Evolutionary conservation across 1,140 invertebrate genomes (phyloP), one percentile per base, ranked within the genome.

Genomic region (Cyphomyrmex costatus): DNA sequence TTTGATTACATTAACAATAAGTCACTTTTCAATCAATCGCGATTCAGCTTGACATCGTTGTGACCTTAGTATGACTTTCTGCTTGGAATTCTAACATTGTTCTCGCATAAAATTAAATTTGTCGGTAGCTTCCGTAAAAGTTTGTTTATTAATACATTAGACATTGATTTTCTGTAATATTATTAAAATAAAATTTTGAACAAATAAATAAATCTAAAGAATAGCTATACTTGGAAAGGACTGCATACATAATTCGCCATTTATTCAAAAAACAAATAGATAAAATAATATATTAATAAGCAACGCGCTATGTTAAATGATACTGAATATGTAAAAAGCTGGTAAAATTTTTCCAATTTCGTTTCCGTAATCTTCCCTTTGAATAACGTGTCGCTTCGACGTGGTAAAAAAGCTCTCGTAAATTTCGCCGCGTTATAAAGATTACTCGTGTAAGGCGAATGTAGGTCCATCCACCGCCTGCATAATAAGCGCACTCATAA

Each of bases 401-500:
- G 19, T 49, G 46, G 27, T 42, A 27, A 53, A 51, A 66, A n/a
- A 1, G 49, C n/a, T 79, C n/a, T 65, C 24, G 53, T 65, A 66
- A 63, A 79, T 79, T 51, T 66, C 8, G 16, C 30, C 30, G 33
- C 24, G 4, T 46, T 21, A 66, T n/a, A 60, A 42, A 58, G 33
- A 82, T 82, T 71, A 58, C 63, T n/a, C 19, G 10, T 27, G 24
- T 46, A 58, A 56, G 21, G 21, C 49, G 33, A 82, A 71, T 73
- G 66, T 58, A 73, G 78, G 27, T 71, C 21, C 46, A n/a, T 36
- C 16, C 60, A 21, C 0, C 58, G 21, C 8, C 24, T 42, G 33
- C 53, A 71, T 79, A 79, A 79, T 68, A 82, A 27, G 24, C 16
- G 51, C 36, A 82, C 51, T 60, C 66, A 82, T 82, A 71, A 82